Evolutionary conservation across 2,797 vertebrate genomes (phyloP).

Genomic region (Typhlichthys subterraneus): DNA sequence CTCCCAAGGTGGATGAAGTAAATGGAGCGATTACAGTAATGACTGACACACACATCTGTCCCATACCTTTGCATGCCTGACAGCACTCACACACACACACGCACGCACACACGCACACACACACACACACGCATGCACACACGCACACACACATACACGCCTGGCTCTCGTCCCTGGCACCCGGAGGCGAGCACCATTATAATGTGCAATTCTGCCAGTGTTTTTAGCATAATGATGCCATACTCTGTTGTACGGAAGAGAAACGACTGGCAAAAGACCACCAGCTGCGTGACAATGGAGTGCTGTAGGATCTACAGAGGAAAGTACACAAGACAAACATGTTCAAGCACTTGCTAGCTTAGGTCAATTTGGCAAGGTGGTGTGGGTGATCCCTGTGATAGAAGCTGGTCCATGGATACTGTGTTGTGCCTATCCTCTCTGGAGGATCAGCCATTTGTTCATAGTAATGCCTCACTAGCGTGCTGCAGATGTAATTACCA

Average conservation of each 20-base stretch:
- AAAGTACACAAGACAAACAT: no score
- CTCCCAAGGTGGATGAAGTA: constrained; percentile 72
- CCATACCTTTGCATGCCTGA: constrained; percentile 56
- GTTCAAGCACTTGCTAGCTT: no score
- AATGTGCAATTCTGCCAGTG: constrained; percentile 15
- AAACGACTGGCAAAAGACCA: background rate
- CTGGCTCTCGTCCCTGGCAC: constrained; percentile 20
- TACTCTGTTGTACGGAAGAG: background rate
- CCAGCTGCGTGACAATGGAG: background rate
- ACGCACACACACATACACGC: constrained; percentile 10
- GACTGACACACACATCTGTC: constrained; percentile 72
- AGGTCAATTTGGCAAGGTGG: no score
- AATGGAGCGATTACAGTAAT: constrained; percentile 79
- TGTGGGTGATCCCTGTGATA: no score
- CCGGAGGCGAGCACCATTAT: constrained; percentile 8
- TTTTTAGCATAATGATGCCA: constrained; percentile 12
- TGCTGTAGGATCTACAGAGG: no score
- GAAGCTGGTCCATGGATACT: no score
- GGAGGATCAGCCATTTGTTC: no score
- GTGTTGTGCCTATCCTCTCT: no score
- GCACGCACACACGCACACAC: constrained; percentile 9
- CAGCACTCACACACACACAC: constrained; percentile 32
- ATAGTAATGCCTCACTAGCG: no score
- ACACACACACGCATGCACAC: constrained; percentile 9
- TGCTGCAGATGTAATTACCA: no score